A percentile compares a stretch with the other conserved stretches of the same genome.
These are phyloP conservation scores for Fragum whitleyi DNA, from an alignment of 2,888 invertebrate genomes.

Conservation along the genomic window DNA sequence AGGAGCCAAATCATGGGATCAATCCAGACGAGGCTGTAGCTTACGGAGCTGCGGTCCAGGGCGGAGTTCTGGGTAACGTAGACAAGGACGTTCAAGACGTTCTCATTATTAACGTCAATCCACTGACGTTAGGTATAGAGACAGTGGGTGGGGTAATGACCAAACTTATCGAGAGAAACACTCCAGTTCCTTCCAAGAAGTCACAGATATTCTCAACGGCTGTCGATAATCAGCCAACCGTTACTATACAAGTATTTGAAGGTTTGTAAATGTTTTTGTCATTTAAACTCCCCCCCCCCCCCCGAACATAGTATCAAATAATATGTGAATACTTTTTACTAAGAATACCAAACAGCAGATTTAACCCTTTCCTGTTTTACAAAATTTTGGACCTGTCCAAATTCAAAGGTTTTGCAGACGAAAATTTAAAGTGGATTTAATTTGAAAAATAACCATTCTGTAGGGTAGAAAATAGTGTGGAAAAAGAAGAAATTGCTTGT, in stretches of 20 bases:
- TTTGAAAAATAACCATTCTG: too few relatives aligned
- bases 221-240: constrained; percentile 99
- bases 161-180: constrained; percentile 98
- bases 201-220: constrained; percentile 99
- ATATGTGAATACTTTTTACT: too few relatives aligned
- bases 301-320: too few relatives aligned
- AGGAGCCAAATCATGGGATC: constrained; percentile 98
- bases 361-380: too few relatives aligned
- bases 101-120: constrained; percentile 96
- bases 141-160: constrained; percentile 99
- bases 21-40: constrained; percentile 99
- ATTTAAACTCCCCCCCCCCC: too few relatives aligned
- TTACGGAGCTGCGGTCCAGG: constrained; percentile 99
- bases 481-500: too few relatives aligned
- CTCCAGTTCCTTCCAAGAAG: constrained; percentile 99
- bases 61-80: constrained; percentile 96
- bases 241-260: constrained; percentile 98
- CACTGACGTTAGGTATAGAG: constrained; percentile 99
- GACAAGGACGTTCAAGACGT: constrained; percentile 98
- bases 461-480: too few relatives aligned
- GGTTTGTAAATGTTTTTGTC: constrained; percentile 85
- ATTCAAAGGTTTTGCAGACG: too few relatives aligned
- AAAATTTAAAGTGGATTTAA: too few relatives aligned
- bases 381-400: too few relatives aligned
- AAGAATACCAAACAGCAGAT: too few relatives aligned